A percentile compares a stretch with the other conserved stretches of the same genome.
phyloP scores from a whole-genome alignment of 2,113 vertebrate genomes.

The Heterotis niloticus region DNA sequence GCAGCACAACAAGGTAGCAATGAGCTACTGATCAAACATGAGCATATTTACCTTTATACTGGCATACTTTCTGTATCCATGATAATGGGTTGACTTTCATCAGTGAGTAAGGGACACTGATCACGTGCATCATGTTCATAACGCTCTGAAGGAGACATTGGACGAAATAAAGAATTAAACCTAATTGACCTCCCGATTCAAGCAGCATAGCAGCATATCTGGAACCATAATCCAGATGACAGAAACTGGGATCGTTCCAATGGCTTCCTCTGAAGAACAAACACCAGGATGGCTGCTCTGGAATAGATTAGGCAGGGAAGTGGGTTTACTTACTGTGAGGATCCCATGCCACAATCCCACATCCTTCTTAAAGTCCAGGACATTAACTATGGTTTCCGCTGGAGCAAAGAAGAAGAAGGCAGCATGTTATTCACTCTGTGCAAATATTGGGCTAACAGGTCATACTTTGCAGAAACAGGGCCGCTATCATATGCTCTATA shows the following conservation, averaged over 20 bases:
- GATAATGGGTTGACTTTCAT: slow-evolving; percentile 99
- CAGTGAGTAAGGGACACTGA: slow-evolving; percentile 96
- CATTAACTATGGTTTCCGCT: slow-evolving; percentile 99
- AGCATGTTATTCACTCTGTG: neutral
- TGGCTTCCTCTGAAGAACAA: too few relatives aligned
- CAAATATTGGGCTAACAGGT: neutral
- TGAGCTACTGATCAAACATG: too few relatives aligned
- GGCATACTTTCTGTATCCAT: slow-evolving; percentile 99
- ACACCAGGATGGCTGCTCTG: too few relatives aligned
- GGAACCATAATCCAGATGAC: too few relatives aligned
- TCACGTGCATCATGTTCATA: slow-evolving; percentile 99
- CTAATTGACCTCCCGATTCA: neutral
- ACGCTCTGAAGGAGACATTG: slow-evolving; percentile 76
- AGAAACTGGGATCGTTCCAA: too few relatives aligned
- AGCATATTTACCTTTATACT: slow-evolving; percentile 86
- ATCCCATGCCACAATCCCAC: slow-evolving; percentile 98
- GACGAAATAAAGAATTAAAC: slow-evolving; percentile 21
- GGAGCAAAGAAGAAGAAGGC: slow-evolving; percentile 40
- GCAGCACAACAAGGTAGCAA: too few relatives aligned
- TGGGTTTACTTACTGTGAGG: slow-evolving; percentile 76
- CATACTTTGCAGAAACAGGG: neutral
- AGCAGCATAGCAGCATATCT: neutral
- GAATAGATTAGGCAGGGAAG: too few relatives aligned
- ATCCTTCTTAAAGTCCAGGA: slow-evolving; percentile 98
- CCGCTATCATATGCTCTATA: neutral